These are phyloP conservation scores for Calyptommatus sinebrachiatus DNA, from an alignment of 2,113 vertebrate genomes.

Conservation along the genomic window DNA sequence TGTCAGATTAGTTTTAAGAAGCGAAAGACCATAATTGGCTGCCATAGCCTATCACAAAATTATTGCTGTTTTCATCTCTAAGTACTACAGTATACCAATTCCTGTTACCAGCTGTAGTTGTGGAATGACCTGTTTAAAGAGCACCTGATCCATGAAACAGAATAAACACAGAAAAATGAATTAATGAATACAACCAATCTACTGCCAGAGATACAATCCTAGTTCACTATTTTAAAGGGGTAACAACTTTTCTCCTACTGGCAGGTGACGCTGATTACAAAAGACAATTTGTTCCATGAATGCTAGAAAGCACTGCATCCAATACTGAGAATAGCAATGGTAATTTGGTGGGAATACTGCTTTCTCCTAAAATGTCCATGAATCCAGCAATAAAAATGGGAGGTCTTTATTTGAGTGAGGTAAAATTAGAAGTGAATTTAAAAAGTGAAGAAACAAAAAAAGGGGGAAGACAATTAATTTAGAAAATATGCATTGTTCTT, in stretches of 20 bases:
- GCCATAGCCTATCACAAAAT: background rate
- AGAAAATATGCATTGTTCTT: too few species aligned
- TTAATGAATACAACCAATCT: background rate
- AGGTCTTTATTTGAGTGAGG: too few species aligned
- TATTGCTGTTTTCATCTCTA: background rate
- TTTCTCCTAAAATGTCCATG: background rate
- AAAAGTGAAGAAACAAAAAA: too few species aligned
- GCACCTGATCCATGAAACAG: background rate
- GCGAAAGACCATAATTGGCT: background rate
- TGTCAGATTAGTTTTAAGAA: slow-evolving; percentile 30
- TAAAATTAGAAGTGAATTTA: too few species aligned
- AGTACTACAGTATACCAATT: slow-evolving; percentile 3
- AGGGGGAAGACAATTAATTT: too few species aligned
- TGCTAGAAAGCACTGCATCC: background rate
- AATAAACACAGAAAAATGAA: background rate
- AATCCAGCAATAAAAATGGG: background rate
- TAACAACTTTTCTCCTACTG: background rate
- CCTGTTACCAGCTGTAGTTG: background rate
- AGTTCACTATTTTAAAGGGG: background rate
- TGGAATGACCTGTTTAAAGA: background rate
- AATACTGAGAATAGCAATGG: background rate
- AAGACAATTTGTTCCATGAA: background rate
- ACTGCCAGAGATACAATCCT: background rate
- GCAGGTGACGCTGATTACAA: background rate
- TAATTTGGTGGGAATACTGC: background rate